These are phyloP conservation scores for Crenichthys baileyi DNA, from an alignment of 2,797 vertebrate genomes.

Conservation along the genomic window DNA sequence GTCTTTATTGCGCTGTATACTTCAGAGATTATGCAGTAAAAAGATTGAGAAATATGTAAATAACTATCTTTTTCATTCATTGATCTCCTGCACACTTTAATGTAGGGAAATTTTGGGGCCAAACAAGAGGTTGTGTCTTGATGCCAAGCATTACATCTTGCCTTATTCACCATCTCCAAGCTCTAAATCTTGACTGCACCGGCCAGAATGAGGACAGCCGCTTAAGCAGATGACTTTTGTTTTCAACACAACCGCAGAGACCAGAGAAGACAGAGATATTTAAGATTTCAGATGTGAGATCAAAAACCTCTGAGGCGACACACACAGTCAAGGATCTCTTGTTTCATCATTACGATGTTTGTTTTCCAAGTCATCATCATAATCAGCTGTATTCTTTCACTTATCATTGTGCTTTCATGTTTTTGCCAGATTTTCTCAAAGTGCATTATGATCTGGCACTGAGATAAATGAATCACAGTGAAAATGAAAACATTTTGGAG, in stretches of 20 bases:
- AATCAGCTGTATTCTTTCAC: slow-evolving; percentile 49
- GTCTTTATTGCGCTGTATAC: slow-evolving; percentile 25
- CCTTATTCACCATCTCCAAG: slow-evolving; percentile 55
- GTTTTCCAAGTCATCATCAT: slow-evolving; percentile 57
- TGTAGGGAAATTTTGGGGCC: slow-evolving; percentile 32
- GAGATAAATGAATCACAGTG: slow-evolving; percentile 35
- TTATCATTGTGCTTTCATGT: slow-evolving; percentile 58
- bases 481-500: slow-evolving; percentile 39
- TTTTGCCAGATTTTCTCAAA: slow-evolving; percentile 39
- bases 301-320: slow-evolving; percentile 49
- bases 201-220: slow-evolving; percentile 49
- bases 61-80: neutral
- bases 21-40: slow-evolving; percentile 13
- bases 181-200: slow-evolving; percentile 36
- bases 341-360: slow-evolving; percentile 62
- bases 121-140: slow-evolving; percentile 41
- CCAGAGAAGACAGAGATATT: slow-evolving; percentile 19
- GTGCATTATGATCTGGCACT: slow-evolving; percentile 36
- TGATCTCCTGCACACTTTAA: slow-evolving; percentile 38
- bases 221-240: slow-evolving; percentile 67
- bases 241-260: slow-evolving; percentile 59
- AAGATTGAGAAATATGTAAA: slow-evolving; percentile 14
- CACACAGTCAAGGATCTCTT: slow-evolving; percentile 51
- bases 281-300: slow-evolving; percentile 57
- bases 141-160: slow-evolving; percentile 69